Evolutionary conservation across 2,797 vertebrate genomes (phyloP).

Genomic region (Benthosema pterotum): DNA sequence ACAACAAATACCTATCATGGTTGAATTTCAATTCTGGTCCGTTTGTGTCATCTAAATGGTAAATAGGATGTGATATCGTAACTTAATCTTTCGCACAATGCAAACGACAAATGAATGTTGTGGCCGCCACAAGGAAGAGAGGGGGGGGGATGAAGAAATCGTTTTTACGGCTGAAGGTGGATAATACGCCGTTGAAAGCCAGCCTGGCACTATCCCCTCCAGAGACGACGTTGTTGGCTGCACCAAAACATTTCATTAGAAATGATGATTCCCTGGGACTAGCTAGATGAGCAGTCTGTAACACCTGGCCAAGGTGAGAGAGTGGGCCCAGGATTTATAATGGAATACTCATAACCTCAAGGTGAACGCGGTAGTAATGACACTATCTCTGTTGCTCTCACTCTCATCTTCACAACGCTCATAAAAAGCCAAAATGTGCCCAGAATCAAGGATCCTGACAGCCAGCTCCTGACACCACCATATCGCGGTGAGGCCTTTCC

Average conservation of each 20-base stretch:
- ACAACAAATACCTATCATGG: background rate
- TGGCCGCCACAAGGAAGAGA: too few relatives aligned
- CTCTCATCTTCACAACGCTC: slow-evolving; percentile 46
- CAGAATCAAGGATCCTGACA: slow-evolving; percentile 55
- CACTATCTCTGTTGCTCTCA: slow-evolving; percentile 40
- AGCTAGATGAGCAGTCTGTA: slow-evolving; percentile 36
- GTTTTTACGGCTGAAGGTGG: slow-evolving; percentile 30
- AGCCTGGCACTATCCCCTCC: too few relatives aligned
- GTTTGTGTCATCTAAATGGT: slow-evolving; percentile 22
- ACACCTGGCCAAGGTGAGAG: slow-evolving; percentile 67
- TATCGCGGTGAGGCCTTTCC: slow-evolving; percentile 20
- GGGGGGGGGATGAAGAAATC: too few relatives aligned
- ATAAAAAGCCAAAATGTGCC: slow-evolving; percentile 59
- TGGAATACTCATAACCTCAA: slow-evolving; percentile 57
- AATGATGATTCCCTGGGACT: slow-evolving; percentile 24
- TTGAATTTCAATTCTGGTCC: background rate
- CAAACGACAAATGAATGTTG: background rate
- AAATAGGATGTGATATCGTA: slow-evolving; percentile 19
- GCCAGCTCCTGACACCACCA: slow-evolving; percentile 26
- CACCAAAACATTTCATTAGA: slow-evolving; percentile 52
- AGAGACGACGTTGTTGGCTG: slow-evolving; percentile 5
- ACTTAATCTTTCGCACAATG: slow-evolving; percentile 28
- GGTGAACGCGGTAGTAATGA: slow-evolving; percentile 66
- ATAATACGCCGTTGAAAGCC: slow-evolving; percentile 1
- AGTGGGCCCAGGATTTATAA: slow-evolving; percentile 60